Percentiles rank a stretch among this genome's conserved stretches.
phyloP scores from a whole-genome alignment of 2,113 vertebrate species.

The Megaceryle maxima region DNA sequence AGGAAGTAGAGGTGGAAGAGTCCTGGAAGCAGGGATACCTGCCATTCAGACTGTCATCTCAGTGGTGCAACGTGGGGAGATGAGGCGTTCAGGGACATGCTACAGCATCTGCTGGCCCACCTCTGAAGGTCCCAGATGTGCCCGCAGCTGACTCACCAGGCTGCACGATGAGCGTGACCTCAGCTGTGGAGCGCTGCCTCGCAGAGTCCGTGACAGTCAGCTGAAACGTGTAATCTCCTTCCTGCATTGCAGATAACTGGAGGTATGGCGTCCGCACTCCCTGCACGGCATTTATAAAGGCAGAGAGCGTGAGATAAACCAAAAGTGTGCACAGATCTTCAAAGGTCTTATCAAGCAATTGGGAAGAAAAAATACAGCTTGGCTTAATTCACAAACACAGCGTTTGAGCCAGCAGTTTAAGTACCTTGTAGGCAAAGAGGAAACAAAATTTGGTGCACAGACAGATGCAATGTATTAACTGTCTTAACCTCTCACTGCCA shows the following conservation, averaged over 20 bases:
- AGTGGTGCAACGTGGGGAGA: background rate
- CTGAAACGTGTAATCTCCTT: constrained; percentile 79
- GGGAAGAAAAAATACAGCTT: background rate
- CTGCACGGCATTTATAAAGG: background rate
- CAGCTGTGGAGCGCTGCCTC: constrained; percentile 71
- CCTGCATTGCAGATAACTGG: constrained; percentile 77
- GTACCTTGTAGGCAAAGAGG: background rate
- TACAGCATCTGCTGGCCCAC: background rate
- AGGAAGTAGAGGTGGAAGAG: background rate
- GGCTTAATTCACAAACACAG: background rate
- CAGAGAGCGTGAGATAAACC: accelerated
- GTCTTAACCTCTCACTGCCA: background rate
- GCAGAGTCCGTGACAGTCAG: constrained; percentile 80
- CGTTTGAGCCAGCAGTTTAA: background rate
- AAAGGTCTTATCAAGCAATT: background rate
- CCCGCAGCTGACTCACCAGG: constrained; percentile 70
- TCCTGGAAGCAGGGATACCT: background rate
- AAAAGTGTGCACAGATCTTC: background rate
- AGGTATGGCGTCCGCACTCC: constrained; percentile 74
- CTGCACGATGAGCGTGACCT: constrained; percentile 74
- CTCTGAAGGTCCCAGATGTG: background rate
- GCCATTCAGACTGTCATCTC: background rate
- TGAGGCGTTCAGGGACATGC: accelerated
- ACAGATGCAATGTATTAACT: background rate
- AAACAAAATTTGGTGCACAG: background rate